Conservation (phyloP, 1,140 invertebrate species). For the Trichonephila inaurata region DNA sequence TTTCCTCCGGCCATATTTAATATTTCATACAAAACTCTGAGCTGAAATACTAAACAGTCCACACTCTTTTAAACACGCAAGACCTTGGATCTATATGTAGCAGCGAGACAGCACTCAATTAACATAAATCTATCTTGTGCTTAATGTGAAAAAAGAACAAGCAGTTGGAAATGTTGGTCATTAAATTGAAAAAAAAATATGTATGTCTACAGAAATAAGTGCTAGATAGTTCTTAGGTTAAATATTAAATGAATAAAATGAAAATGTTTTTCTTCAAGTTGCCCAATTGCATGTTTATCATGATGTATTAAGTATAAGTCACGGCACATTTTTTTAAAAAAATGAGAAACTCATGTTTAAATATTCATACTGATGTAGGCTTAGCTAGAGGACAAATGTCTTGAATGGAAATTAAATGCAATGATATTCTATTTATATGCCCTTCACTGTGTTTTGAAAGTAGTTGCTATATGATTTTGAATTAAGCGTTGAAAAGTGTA, state of each 20-base stretch:
- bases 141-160: not conserved
- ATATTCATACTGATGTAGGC: not conserved
- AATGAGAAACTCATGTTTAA: not conserved
- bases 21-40: slow-evolving; percentile 29
- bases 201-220: not conserved
- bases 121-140: slow-evolving; percentile 19
- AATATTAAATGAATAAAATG: slow-evolving; percentile 26
- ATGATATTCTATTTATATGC: not conserved
- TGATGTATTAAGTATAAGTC: not conserved
- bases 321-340: not conserved
- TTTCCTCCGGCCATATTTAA: slow-evolving; percentile 33
- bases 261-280: not conserved
- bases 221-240: not conserved
- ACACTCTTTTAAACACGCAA: not conserved
- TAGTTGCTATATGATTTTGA: too few species aligned
- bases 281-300: not conserved
- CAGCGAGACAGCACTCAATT: not conserved
- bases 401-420: not conserved
- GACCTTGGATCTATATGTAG: not conserved
- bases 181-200: not conserved
- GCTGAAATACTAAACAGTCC: slow-evolving; percentile 45
- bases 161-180: not conserved
- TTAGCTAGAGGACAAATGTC: not conserved
- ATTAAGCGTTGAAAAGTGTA: too few species aligned
- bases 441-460: not conserved